A percentile compares a stretch with the other conserved stretches of the same genome.
Conservation (phyloP, 2,888 invertebrate species). For the Dryocosmus kuriphilus region DNA sequence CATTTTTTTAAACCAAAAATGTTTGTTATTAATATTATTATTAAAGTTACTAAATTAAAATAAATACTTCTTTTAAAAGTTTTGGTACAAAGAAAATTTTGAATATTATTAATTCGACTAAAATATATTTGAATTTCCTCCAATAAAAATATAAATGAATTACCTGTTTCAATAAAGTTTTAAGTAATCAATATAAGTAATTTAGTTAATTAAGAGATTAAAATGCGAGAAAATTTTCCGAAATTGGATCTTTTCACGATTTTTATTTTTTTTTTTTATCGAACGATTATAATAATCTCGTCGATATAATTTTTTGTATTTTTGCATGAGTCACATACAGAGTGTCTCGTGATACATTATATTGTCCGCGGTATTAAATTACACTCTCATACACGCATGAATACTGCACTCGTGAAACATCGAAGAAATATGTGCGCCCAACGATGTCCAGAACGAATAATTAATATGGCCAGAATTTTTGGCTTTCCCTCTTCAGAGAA, state of each 20-base stretch:
- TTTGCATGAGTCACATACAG: constrained; percentile 25
- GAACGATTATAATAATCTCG: neutral
- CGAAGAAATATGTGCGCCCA: neutral
- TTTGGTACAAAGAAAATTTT: no score
- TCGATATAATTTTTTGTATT: constrained; percentile 3
- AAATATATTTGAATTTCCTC: no score
- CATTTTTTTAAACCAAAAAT: no score
- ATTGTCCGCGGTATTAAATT: constrained; percentile 15
- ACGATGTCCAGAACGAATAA: neutral
- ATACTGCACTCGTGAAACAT: constrained; percentile 30
- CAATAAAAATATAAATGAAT: no score
- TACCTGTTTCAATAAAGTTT: no score
- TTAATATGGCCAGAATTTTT: neutral
- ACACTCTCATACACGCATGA: constrained; percentile 8
- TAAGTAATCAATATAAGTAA: neutral
- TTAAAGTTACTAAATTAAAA: no score
- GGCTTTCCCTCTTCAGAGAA: neutral
- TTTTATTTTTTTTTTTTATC: neutral
- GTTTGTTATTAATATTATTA: no score
- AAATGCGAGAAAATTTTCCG: neutral
- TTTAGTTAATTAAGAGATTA: neutral
- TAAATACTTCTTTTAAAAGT: no score
- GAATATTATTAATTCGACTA: no score
- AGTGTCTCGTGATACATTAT: constrained; percentile 15
- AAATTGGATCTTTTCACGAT: neutral